Evolutionary conservation across 2,888 invertebrate species (phyloP).

Genomic region (Pterostichus madidus): DNA sequence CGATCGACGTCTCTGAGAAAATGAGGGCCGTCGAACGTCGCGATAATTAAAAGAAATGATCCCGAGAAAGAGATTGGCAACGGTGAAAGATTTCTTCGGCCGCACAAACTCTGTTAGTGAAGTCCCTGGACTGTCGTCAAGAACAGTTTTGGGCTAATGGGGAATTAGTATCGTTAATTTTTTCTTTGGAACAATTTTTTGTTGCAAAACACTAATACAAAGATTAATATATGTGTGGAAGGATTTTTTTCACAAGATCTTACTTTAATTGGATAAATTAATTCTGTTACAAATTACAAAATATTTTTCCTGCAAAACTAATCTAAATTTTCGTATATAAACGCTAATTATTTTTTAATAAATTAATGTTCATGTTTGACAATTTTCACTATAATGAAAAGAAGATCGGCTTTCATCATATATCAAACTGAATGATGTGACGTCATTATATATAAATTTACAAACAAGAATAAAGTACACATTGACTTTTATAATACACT

Average conservation of each 20-base stretch:
- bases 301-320: too few relatives aligned
- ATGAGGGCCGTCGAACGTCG: slow-evolving; percentile 39
- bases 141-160: slow-evolving; percentile 58
- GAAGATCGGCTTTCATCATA: too few relatives aligned
- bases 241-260: background rate
- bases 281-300: too few relatives aligned
- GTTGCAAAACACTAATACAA: slow-evolving; percentile 9
- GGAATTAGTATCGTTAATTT: slow-evolving; percentile 64
- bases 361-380: too few relatives aligned
- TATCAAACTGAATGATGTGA: too few relatives aligned
- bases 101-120: slow-evolving; percentile 35
- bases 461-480: too few relatives aligned
- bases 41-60: slow-evolving; percentile 67
- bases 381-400: too few relatives aligned
- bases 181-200: slow-evolving; percentile 33
- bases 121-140: slow-evolving; percentile 61
- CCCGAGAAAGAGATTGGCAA: background rate
- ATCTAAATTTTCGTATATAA: too few relatives aligned
- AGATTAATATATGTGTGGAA: slow-evolving; percentile 5
- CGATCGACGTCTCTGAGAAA: slow-evolving; percentile 7
- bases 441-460: too few relatives aligned
- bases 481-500: too few relatives aligned
- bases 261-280: too few relatives aligned
- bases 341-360: too few relatives aligned
- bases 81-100: slow-evolving; percentile 47